Evolutionary conservation across 2,113 vertebrate species (phyloP).

Genomic region (Heterotilapia buettikoferi): DNA sequence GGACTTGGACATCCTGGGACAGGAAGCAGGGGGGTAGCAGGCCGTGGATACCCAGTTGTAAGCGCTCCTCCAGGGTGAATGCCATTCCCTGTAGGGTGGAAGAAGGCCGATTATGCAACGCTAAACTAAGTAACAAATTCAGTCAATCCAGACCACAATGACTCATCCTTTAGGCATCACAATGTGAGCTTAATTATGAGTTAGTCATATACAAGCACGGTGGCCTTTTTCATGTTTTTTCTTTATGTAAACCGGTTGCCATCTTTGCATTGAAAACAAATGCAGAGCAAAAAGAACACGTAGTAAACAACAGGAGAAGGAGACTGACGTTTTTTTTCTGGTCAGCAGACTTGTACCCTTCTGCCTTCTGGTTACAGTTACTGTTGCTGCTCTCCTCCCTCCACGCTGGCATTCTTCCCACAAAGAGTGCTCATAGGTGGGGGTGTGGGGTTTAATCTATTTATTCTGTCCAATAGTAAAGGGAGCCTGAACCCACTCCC

Average conservation of each 20-base stretch:
- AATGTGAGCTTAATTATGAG: neutral
- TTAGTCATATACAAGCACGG: neutral
- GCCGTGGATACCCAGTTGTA: slow-evolving; percentile 94
- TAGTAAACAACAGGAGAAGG: neutral
- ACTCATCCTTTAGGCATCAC: slow-evolving; percentile 32
- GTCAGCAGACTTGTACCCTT: neutral
- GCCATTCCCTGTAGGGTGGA: slow-evolving; percentile 85
- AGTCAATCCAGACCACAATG: neutral
- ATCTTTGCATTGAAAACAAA: neutral
- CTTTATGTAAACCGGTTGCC: neutral
- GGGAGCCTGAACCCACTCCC: slow-evolving; percentile 56
- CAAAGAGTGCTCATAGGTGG: neutral
- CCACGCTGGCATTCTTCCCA: neutral
- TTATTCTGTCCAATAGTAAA: slow-evolving; percentile 72
- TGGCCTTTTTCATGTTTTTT: neutral
- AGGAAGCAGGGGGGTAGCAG: slow-evolving; percentile 95
- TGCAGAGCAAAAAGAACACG: neutral
- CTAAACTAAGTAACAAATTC: neutral
- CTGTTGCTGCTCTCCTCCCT: neutral
- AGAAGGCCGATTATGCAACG: neutral
- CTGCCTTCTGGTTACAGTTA: neutral
- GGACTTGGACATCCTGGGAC: slow-evolving; percentile 91
- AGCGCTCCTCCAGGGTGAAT: slow-evolving; percentile 90
- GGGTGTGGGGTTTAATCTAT: slow-evolving; percentile 58
- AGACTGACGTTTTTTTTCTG: neutral